A percentile compares a stretch with the other conserved stretches of the same genome.
These are phyloP conservation scores for Caenorhabditis angaria DNA, from an alignment of 2,888 invertebrate genomes.

Conservation along the genomic window DNA sequence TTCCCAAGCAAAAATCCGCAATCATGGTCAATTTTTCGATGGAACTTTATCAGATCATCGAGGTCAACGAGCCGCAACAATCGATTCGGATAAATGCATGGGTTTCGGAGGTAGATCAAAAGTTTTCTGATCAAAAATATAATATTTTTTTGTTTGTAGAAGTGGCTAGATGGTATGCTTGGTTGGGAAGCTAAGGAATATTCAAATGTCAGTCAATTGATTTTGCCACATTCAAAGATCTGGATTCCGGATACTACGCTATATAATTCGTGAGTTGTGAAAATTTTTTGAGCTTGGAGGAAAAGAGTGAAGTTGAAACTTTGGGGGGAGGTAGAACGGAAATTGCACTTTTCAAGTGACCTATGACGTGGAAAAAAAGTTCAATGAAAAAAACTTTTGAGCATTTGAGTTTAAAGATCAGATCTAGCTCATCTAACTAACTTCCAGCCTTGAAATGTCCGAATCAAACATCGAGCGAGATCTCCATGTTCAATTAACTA, in stretches of 20 bases:
- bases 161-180: constrained; percentile 69
- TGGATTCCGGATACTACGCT: constrained; percentile 72
- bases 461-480: background rate
- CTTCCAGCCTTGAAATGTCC: background rate
- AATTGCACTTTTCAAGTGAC: too few relatives aligned
- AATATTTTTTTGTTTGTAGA: too few relatives aligned
- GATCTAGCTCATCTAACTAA: background rate
- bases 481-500: constrained; percentile 43
- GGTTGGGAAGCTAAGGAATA: constrained; percentile 61
- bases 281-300: constrained; percentile 52
- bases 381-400: constrained; percentile 72
- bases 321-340: too few relatives aligned
- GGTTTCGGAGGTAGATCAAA: constrained; percentile 72
- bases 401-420: constrained; percentile 50
- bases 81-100: constrained; percentile 75
- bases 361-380: too few relatives aligned
- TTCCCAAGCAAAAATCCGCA: background rate
- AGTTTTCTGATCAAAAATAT: too few relatives aligned
- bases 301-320: constrained; percentile 69
- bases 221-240: constrained; percentile 63
- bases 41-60: constrained; percentile 65
- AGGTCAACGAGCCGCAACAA: constrained; percentile 74
- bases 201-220: constrained; percentile 65
- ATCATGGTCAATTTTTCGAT: constrained; percentile 24
- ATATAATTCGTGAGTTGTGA: constrained; percentile 48